phyloP scores from a whole-genome alignment of 2,113 vertebrate species.

The Oceanites oceanicus region DNA sequence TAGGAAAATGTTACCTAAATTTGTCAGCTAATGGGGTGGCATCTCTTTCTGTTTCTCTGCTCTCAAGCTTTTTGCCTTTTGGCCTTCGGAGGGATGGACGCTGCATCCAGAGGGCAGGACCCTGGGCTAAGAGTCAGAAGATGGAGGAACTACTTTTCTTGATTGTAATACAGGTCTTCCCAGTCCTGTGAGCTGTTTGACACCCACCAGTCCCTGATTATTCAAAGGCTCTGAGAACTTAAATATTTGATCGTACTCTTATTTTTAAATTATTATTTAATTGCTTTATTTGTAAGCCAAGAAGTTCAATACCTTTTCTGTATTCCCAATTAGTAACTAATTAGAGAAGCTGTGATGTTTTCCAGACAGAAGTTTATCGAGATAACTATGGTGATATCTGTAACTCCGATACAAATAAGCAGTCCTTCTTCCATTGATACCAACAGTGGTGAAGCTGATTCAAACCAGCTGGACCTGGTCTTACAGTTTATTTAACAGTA shows the following conservation, averaged over 20 bases:
- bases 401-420: neutral
- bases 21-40: neutral
- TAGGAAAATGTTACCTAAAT: neutral
- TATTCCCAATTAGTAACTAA: neutral
- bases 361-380: neutral
- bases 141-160: neutral
- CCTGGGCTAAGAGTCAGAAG: neutral
- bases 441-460: conserved; percentile 13
- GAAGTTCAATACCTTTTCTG: neutral
- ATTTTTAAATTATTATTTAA: conserved; percentile 4
- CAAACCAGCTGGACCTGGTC: conserved; percentile 26
- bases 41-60: neutral
- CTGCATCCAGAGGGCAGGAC: neutral
- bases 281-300: conserved; percentile 5
- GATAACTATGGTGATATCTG: neutral
- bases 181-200: neutral
- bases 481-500: conserved; percentile 60
- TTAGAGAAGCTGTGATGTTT: neutral
- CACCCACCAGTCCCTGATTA: neutral
- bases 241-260: neutral
- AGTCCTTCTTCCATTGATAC: conserved; percentile 2
- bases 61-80: neutral
- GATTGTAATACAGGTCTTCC: neutral
- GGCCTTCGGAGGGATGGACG: neutral
- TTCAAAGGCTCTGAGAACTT: neutral